Evolutionary conservation across 2,113 vertebrate genomes (phyloP), one percentile per base, ranked within the genome.

Genomic region (Otocyon megalotis): DNA sequence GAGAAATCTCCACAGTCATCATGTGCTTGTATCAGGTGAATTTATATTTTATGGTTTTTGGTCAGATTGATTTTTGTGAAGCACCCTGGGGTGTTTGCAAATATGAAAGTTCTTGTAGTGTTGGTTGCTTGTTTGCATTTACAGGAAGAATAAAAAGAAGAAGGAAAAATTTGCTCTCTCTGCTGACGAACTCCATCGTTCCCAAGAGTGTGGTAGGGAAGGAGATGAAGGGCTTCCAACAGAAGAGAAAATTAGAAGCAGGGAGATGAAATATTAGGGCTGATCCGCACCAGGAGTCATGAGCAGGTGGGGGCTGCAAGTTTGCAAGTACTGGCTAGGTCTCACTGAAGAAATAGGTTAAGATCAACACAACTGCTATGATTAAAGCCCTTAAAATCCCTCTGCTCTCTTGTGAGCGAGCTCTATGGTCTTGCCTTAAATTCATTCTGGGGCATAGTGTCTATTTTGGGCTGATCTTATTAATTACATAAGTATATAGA

Each of bases 11-110:
- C 15, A 28, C 56, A 79, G 80, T 91, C 92, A 96, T 90, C 90
- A 65, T 81, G 95, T 65, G 67, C 90, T 96, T 96, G 84, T 88
- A 97, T 85, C 92, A 85, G 94, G 95, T 97, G 81, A 97, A 97
- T 97, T 97, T 92, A 96, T 98, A 95, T 97, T 94, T 96, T 97
- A 97, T 96, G 90, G 69, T 53, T 93, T 96, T 94, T 62, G 80
- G 95, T 96, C 60, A 93, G 97, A 98, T 98, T 98, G 97, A 98
- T 97, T 98, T 98, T 71, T 97, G 91, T 32, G 72, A 97, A 94
- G 97, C 97, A 97, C 84, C 80, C 92, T 97, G 90, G 97, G 97
- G 94, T 96, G 76, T 96, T 97, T 94, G 96, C 96, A 97, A 97
- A 97, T 97, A 97, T 63, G 96, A 95, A 96, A 97, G 92, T 92